A percentile compares a stretch with the other conserved stretches of the same genome.
phyloP scores from a whole-genome alignment of 2,797 vertebrate species.

The Pipistrellus pipistrellus region DNA sequence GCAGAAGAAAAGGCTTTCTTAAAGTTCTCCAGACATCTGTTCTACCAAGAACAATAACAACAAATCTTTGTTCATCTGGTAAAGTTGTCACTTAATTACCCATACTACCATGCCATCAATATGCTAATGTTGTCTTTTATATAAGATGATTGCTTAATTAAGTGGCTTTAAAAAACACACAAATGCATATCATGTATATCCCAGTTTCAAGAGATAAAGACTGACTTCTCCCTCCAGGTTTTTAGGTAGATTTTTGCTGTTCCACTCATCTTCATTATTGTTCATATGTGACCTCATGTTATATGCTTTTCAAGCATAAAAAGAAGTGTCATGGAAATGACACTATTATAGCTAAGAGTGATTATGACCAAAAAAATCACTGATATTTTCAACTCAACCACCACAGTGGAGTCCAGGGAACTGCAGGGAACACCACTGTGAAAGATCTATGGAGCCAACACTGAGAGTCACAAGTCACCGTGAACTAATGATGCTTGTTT shows the following conservation, averaged over 20 bases:
- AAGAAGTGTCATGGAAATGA: background rate
- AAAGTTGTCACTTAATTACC: constrained; percentile 30
- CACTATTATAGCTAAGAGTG: background rate
- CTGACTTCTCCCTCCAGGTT: background rate
- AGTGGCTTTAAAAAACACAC: background rate
- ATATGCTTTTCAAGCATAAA: background rate
- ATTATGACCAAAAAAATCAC: background rate
- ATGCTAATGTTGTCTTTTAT: background rate
- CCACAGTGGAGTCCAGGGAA: background rate
- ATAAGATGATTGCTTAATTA: background rate
- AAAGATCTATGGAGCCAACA: background rate
- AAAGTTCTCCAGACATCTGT: background rate
- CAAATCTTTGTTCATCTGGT: background rate
- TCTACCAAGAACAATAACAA: background rate
- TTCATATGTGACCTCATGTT: background rate
- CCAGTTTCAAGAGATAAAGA: background rate
- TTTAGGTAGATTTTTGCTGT: background rate
- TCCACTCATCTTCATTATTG: background rate
- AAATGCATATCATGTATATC: background rate
- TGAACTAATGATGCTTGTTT: background rate
- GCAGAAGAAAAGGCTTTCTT: background rate
- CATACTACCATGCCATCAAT: background rate
- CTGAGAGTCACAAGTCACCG: background rate
- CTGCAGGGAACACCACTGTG: background rate
- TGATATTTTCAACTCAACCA: background rate